Percentiles rank a stretch among this genome's conserved stretches.
Evolutionary conservation across 2,113 vertebrate genomes (phyloP).

Genomic region (Puntigrus tetrazona): DNA sequence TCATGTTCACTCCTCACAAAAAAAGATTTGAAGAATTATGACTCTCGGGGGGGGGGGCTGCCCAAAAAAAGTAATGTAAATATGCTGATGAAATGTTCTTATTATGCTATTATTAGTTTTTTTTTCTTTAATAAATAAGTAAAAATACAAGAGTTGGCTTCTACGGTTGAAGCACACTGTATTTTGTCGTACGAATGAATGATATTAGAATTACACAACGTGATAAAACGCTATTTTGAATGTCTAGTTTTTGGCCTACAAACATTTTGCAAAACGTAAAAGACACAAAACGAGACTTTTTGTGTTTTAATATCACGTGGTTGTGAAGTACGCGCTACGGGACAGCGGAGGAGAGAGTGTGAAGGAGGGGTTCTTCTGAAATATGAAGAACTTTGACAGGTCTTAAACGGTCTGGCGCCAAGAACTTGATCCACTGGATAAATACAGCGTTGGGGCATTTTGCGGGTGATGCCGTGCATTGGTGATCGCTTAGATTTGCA

Average conservation of each 20-base stretch:
- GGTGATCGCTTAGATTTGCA: constrained; percentile 65
- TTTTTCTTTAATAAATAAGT: too few species aligned
- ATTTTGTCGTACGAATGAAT: neutral
- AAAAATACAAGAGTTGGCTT: neutral
- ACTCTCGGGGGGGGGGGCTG: neutral
- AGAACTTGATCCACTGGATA: constrained; percentile 86
- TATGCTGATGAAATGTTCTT: too few species aligned
- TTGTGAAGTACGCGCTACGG: neutral
- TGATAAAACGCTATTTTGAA: neutral
- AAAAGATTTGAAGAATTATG: neutral
- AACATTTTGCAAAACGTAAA: neutral
- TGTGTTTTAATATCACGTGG: neutral
- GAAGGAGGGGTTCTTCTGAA: constrained; percentile 58
- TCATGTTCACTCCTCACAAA: neutral
- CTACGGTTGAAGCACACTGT: constrained; percentile 18
- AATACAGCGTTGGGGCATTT: constrained; percentile 79
- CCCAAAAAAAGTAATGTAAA: neutral
- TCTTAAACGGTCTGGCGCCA: constrained; percentile 97
- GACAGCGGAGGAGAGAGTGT: neutral
- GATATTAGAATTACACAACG: neutral
- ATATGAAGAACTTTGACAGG: constrained; percentile 96
- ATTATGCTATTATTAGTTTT: too few species aligned
- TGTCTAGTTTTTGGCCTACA: neutral
- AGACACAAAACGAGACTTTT: neutral
- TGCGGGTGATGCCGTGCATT: constrained; percentile 81